phyloP scores from a whole-genome alignment of 2,888 invertebrate genomes.

The Lasius platythorax region DNA sequence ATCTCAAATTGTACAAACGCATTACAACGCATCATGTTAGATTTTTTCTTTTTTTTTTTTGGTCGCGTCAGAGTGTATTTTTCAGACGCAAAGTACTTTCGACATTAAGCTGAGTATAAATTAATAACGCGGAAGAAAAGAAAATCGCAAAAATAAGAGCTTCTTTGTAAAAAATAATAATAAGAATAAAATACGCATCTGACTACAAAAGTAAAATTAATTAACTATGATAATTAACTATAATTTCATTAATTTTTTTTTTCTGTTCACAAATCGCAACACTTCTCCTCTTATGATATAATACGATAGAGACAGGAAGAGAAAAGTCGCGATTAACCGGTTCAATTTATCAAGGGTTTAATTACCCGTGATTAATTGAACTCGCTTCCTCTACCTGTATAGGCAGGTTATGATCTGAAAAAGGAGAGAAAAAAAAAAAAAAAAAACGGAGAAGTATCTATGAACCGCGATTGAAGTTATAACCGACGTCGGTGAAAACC shows the following conservation, averaged over 20 bases:
- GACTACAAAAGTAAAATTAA: conserved; percentile 20
- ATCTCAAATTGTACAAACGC: not conserved
- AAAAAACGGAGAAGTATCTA: not conserved
- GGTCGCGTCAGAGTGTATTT: not conserved
- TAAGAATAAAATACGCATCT: conserved; percentile 11
- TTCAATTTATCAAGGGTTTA: conserved; percentile 16
- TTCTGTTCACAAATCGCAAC: not conserved
- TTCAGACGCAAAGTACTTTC: not conserved
- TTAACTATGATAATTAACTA: conserved; percentile 25
- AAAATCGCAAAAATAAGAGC: not conserved
- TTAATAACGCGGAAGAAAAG: not conserved
- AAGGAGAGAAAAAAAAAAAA: conserved; percentile 2
- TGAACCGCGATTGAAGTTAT: conserved; percentile 1
- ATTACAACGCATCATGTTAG: not conserved
- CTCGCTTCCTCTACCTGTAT: conserved; percentile 20
- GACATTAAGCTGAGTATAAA: not conserved
- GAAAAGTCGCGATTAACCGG: conserved; percentile 43
- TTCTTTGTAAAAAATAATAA: not conserved
- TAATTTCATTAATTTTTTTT: conserved; percentile 22
- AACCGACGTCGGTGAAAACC: conserved; percentile 11
- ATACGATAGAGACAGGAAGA: conserved; percentile 41
- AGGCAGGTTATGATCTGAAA: conserved; percentile 5
- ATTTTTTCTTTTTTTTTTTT: not conserved
- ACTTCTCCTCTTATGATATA: not conserved
- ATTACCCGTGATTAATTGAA: conserved; percentile 50